Base-by-base conservation (phyloP, 2,888 invertebrate genomes). In the Drosophila differens region DNA sequence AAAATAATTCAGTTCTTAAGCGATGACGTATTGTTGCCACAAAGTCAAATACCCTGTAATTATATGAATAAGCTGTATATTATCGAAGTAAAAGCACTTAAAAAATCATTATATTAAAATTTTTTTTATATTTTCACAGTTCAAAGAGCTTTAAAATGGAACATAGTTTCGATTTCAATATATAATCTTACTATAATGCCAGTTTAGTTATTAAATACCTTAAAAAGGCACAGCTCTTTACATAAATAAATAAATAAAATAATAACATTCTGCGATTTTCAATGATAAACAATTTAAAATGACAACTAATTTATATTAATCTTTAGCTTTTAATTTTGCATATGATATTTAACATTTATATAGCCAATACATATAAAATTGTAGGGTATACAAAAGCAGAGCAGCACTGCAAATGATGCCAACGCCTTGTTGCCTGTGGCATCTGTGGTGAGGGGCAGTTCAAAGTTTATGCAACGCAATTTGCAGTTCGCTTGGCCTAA, bases 391-490 rank as follows among this genome's bases (percentile, higher is more conserved):
- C 0, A 9, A 39, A 30, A 30, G 41, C 16, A 2, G 3, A 30
- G n/a, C 9, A 25, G 22, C 7, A n/a, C 14, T 35, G 49, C 33
- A 64, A 16, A n/a, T 5, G 28, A 41, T 64, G 32, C 10, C 12
- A 54, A 49, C 54, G 64, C 44, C 19, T 54, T 39, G 55, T 55
- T 30, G 39, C 57, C 51, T 65, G 61, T 60, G 64, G 52, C 69
- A 53, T 35, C 47, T 63, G 64, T 41, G 66, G 54, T 67, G 52
- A 32, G 61, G 55, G 65, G 32, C 71, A 79, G 83, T 76, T 83
- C 83, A 83, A 83, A 82, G 83, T 86, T 84, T 58, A 68, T 59
- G 70, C 68, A 66, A 64, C 70, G 75, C 82, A 82, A 81, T 81
- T 81, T 76, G 79, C 73, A 68, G 62, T 41, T 47, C 70, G 49